phyloP scores from a whole-genome alignment of 2,888 invertebrate species.

The Cabera pusaria region DNA sequence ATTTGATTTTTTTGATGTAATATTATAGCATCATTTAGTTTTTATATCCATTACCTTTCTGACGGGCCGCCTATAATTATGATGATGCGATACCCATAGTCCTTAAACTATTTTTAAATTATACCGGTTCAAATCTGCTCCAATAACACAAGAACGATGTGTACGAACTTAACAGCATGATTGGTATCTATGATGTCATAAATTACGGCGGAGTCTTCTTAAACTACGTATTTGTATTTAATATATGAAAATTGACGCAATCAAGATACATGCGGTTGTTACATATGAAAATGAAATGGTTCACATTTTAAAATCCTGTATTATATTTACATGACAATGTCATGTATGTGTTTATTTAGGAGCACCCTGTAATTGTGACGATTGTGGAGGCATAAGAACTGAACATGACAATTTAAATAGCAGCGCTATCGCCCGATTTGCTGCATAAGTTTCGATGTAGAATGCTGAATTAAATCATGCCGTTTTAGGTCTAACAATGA shows the following conservation, averaged over 20 bases:
- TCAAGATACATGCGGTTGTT: constrained; percentile 42
- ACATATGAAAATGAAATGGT: constrained; percentile 45
- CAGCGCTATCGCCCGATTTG: constrained; percentile 39
- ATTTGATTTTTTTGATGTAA: constrained; percentile 78
- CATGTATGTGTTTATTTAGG: constrained; percentile 38
- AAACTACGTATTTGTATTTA: constrained; percentile 43
- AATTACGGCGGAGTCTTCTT: constrained; percentile 45
- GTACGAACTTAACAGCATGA: constrained; percentile 56
- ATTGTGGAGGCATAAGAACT: constrained; percentile 34
- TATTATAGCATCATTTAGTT: constrained; percentile 76
- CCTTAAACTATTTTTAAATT: constrained; percentile 78
- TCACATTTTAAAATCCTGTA: constrained; percentile 34
- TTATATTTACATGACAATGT: constrained; percentile 38
- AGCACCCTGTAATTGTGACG: constrained; percentile 41
- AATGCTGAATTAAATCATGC: constrained; percentile 55
- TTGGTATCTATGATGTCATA: constrained; percentile 53
- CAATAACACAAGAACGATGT: constrained; percentile 57
- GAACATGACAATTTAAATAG: constrained; percentile 37
- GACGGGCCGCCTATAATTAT: constrained; percentile 72
- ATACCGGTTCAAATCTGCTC: constrained; percentile 62
- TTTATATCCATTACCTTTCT: constrained; percentile 68
- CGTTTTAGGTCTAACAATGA: constrained; percentile 49
- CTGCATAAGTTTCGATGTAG: constrained; percentile 42
- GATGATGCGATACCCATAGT: constrained; percentile 60
- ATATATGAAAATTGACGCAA: constrained; percentile 43